Conservation (phyloP, 2,888 invertebrate species). For the Rhagophthalmus giganteus region DNA sequence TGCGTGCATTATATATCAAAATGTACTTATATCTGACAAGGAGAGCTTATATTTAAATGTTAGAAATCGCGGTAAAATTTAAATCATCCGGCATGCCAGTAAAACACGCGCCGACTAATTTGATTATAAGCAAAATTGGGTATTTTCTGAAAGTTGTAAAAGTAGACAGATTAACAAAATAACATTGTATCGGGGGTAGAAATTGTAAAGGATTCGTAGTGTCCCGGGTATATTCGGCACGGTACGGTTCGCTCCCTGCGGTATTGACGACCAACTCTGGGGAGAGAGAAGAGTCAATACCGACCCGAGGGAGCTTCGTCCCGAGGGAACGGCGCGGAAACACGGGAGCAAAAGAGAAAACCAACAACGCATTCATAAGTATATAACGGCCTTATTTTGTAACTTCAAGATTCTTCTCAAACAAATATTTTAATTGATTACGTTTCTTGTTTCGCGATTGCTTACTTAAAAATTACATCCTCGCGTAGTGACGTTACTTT, state of each 20-base stretch:
- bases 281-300: conserved; percentile 61
- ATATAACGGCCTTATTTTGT: conserved; percentile 25
- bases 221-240: conserved; percentile 47
- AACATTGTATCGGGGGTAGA: conserved; percentile 48
- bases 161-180: conserved; percentile 43
- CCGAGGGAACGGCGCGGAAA: conserved; percentile 52
- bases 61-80: conserved; percentile 7
- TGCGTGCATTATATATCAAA: too few species aligned
- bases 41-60: too few species aligned
- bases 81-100: not conserved
- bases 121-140: conserved; percentile 13
- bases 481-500: too few species aligned
- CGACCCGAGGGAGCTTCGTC: conserved; percentile 55
- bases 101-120: conserved; percentile 10
- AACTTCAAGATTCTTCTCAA: conserved; percentile 19
- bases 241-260: conserved; percentile 56
- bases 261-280: conserved; percentile 60
- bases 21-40: too few species aligned
- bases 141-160: conserved; percentile 22
- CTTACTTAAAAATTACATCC: too few species aligned
- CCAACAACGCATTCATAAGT: conserved; percentile 40
- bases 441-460: conserved; percentile 1
- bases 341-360: conserved; percentile 36
- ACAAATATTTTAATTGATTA: conserved; percentile 30
- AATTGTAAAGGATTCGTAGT: conserved; percentile 44